A percentile compares a stretch with the other conserved stretches of the same genome.
phyloP scores from a whole-genome alignment of 2,113 vertebrate species.

The Cynocephalus volans region DNA sequence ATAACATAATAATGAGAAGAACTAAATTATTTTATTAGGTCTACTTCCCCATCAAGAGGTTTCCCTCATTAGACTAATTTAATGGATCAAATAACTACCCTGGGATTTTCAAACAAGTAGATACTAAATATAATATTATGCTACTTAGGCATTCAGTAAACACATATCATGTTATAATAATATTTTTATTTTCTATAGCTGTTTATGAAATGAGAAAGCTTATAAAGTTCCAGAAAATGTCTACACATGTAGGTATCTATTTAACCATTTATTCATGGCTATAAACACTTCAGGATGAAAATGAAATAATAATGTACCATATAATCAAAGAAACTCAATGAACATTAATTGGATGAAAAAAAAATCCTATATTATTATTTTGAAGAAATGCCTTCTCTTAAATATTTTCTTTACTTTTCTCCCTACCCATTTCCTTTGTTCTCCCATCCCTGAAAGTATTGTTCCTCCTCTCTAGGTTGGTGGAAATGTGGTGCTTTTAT shows the following conservation, averaged over 20 bases:
- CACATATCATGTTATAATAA: background rate
- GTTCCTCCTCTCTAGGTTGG: background rate
- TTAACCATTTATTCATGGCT: slow-evolving; percentile 32
- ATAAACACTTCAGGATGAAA: slow-evolving; percentile 52
- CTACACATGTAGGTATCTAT: background rate
- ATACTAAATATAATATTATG: slow-evolving; percentile 42
- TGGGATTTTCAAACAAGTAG: slow-evolving; percentile 39
- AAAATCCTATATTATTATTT: slow-evolving; percentile 24
- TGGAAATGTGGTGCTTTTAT: background rate
- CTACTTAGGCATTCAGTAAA: slow-evolving; percentile 47
- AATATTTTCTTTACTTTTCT: background rate
- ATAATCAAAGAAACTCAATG: slow-evolving; percentile 18
- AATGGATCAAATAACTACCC: slow-evolving; percentile 34
- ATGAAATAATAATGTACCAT: slow-evolving; percentile 31
- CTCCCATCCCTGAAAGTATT: background rate
- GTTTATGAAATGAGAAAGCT: slow-evolving; percentile 25
- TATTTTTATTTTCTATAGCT: slow-evolving; percentile 45
- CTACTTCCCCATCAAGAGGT: background rate
- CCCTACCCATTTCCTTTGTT: background rate
- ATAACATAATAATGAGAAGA: slow-evolving; percentile 20
- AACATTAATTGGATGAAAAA: slow-evolving; percentile 35
- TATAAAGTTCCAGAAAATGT: slow-evolving; percentile 43
- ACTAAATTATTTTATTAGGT: background rate
- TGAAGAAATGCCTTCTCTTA: slow-evolving; percentile 9
- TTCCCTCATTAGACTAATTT: slow-evolving; percentile 52